A percentile compares a stretch with the other conserved stretches of the same genome.
phyloP scores from a whole-genome alignment of 64 coral and sea anemone species.

The Montipora efflorescens region DNA sequence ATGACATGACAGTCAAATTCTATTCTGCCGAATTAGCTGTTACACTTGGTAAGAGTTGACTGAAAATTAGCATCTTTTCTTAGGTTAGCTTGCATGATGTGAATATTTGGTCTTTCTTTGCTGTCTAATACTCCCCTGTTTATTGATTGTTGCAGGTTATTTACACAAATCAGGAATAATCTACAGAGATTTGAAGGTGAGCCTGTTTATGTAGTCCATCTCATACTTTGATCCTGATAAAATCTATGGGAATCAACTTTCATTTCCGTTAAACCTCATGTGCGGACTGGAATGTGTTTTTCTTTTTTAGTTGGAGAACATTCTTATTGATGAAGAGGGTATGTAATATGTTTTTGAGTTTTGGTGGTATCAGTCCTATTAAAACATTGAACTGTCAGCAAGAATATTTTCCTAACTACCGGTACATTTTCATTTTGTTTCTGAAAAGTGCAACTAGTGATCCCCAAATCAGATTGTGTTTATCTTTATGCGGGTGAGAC shows the following conservation, averaged over 20 bases:
- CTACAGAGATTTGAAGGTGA: conserved; percentile 92
- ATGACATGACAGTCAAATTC: conserved; percentile 46
- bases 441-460: background rate
- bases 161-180: conserved; percentile 80
- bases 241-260: background rate
- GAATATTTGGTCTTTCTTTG: background rate
- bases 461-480: background rate
- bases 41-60: conserved; percentile 43
- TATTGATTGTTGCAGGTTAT: conserved; percentile 47
- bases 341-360: background rate
- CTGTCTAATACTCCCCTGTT: background rate
- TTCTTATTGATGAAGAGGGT: conserved; percentile 89
- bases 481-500: background rate
- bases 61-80: background rate
- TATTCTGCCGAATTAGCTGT: conserved; percentile 67
- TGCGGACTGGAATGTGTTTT: no score
- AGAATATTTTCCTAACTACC: no score
- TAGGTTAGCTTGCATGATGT: background rate
- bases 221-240: background rate
- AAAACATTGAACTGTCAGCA: no score
- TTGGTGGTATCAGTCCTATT: background rate
- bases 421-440: no score
- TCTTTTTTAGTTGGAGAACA: conserved; percentile 77
- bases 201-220: background rate
- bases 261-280: background rate